Evolutionary conservation across 2,888 invertebrate species (phyloP), one percentile per base, ranked within the genome.

Genomic region (Stegophylla sp.): DNA sequence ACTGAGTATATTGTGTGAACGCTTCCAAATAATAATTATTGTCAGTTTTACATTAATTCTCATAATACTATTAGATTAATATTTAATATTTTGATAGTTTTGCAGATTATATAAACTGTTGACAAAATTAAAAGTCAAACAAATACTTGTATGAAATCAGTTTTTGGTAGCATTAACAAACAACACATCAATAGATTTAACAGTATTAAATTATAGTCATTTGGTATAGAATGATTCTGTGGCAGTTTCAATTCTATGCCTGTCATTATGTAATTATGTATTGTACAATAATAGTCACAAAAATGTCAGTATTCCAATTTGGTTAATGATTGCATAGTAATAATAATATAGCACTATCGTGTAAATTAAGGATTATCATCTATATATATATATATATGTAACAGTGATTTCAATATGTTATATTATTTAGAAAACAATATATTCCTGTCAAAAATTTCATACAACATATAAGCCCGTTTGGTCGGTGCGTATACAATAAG

Each of bases 291-390:
- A 43, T n/a, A 12, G 26, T 26, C 43, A 59, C 1, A 28, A 71
- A 71, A 41, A 13, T 51, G 48, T 15, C 15, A 15, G 15, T 48
- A 61, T 20, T 34, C 12, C 1, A 48, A 34, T 63, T 20, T 48
- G 17, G 34, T 74, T 51, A 74, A 34, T 48, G 20, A 34, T 28
- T 34, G 61, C 34, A 34, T n/a, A 12, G 12, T 41, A 48, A 51
- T 63, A 73, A 61, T 10, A 61, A 28, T 48, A n/a, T 15, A 28
- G n/a, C n/a, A 63, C 48, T 15, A 34, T 15, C 10, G 34, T 23
- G 63, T 74, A 61, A 26, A 63, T 74, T 63, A 74, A 74, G 34
- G 63, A 63, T 74, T 48, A 63, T 63, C 23, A 74, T 63, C 63
- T 63, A 20, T 56, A 53, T 7, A 10, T n/a, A n/a, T n/a, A n/a